These are phyloP conservation scores for Graphium colonna DNA, from an alignment of 2,888 invertebrate genomes.

Conservation along the genomic window DNA sequence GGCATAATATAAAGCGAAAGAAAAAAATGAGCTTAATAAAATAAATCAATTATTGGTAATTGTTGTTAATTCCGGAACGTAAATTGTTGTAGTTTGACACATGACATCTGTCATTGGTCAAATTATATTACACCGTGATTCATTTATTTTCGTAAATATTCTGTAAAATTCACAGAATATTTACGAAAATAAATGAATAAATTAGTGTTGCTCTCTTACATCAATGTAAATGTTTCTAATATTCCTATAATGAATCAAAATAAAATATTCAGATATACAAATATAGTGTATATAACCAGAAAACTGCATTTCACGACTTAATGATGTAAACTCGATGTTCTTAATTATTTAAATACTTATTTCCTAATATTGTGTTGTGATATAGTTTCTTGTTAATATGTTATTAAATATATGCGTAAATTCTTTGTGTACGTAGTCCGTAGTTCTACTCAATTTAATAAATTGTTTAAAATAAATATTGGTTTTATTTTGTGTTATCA, in stretches of 20 bases:
- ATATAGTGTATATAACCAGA: not conserved
- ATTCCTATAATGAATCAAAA: not conserved
- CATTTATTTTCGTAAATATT: too few relatives aligned
- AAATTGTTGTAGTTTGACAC: not conserved
- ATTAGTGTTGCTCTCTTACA: not conserved
- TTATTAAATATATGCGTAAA: not conserved
- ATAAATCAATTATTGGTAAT: not conserved
- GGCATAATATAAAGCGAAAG: not conserved
- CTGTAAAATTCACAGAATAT: too few relatives aligned
- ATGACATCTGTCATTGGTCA: not conserved
- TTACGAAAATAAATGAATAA: too few relatives aligned
- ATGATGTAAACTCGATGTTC: not conserved
- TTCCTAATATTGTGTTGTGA: conserved; percentile 12
- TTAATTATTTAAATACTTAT: conserved; percentile 13
- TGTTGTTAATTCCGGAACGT: not conserved
- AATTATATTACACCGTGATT: not conserved
- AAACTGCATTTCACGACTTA: not conserved
- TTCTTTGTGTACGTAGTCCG: conserved; percentile 23
- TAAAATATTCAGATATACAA: not conserved
- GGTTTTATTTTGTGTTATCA: too few relatives aligned
- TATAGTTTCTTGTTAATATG: conserved; percentile 6
- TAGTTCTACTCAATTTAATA: conserved; percentile 28
- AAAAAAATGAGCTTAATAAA: not conserved
- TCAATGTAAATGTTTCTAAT: not conserved
- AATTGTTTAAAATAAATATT: conserved; percentile 26